Evolutionary conservation across 2,113 vertebrate genomes (phyloP).

Genomic region (Bombycilla garrulus): DNA sequence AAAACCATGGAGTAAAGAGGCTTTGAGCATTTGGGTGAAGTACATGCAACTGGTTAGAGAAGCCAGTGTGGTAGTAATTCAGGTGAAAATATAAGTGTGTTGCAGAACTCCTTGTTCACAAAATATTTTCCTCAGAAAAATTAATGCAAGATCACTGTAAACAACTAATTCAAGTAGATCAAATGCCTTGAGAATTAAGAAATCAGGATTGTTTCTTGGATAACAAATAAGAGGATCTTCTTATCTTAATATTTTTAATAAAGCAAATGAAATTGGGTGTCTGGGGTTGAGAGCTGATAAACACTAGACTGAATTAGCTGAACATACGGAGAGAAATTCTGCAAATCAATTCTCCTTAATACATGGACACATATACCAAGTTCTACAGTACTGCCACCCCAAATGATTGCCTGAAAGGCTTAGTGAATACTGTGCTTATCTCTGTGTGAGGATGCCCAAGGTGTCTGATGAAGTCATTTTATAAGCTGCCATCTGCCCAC

Average conservation of each 20-base stretch:
- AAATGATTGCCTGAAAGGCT: neutral
- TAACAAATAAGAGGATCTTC: neutral
- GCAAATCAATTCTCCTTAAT: neutral
- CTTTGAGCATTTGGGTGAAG: neutral
- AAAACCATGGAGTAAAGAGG: neutral
- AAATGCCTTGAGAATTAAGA: neutral
- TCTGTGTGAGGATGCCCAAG: neutral
- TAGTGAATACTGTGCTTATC: accelerated
- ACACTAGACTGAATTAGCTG: neutral
- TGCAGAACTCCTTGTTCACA: neutral
- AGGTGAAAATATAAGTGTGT: neutral
- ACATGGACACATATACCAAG: neutral
- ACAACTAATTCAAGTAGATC: neutral
- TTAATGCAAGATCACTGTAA: neutral
- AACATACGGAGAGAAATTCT: neutral
- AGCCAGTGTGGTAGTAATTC: neutral
- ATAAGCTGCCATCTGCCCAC: neutral
- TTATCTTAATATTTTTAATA: neutral
- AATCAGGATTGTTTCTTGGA: neutral
- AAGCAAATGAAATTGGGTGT: neutral
- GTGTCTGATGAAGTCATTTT: neutral
- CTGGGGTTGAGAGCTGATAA: neutral
- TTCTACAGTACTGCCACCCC: neutral
- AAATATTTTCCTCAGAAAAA: neutral
- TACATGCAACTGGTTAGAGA: neutral